These are phyloP conservation scores for Micrasema minimum DNA, from an alignment of 1,140 invertebrate species.

Conservation along the genomic window DNA sequence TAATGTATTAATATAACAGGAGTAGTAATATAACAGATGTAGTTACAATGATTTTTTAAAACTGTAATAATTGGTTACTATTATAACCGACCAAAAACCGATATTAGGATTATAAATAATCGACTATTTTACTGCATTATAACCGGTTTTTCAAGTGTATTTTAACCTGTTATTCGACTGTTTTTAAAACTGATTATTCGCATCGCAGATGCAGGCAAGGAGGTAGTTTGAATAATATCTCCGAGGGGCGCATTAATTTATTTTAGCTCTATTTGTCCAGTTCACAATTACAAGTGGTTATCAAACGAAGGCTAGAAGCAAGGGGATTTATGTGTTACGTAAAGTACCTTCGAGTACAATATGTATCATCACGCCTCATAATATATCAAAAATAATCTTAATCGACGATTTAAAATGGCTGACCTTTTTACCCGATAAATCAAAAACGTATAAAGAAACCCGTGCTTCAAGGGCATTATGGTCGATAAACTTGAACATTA, in stretches of 20 bases:
- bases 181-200: too few species aligned
- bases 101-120: too few species aligned
- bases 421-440: neutral
- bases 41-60: too few species aligned
- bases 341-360: too few species aligned
- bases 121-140: too few species aligned
- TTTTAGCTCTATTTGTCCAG: slow-evolving; percentile 36
- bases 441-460: neutral
- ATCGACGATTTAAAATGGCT: neutral
- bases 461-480: neutral
- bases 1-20: too few species aligned
- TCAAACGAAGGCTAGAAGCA: slow-evolving; percentile 6
- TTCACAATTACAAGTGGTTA: slow-evolving; percentile 10
- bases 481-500: neutral
- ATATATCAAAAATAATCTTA: slow-evolving; percentile 6
- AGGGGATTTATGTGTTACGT: neutral
- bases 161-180: too few species aligned
- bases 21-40: too few species aligned
- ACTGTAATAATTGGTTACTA: too few species aligned
- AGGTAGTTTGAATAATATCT: slow-evolving; percentile 30
- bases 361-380: neutral
- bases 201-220: neutral
- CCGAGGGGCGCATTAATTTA: slow-evolving; percentile 30
- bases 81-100: too few species aligned
- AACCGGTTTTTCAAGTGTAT: too few species aligned